Evolutionary conservation across 1,140 invertebrate genomes (phyloP), one percentile per base, ranked within the genome.

Genomic region (Theocolax elegans): DNA sequence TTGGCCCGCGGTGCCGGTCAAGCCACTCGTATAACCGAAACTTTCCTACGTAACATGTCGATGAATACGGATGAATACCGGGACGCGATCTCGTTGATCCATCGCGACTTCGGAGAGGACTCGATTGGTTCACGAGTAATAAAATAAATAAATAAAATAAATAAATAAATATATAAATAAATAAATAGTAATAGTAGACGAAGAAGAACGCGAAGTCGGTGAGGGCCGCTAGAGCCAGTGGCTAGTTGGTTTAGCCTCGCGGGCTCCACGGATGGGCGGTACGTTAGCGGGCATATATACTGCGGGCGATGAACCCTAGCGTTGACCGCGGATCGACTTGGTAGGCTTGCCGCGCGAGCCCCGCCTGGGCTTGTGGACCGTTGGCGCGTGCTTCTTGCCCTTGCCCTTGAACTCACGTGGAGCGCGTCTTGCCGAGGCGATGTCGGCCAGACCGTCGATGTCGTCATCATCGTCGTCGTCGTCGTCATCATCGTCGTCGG

Each of bases 401-500:
- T 42, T 38, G 49, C 29, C 15, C 69, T 71, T 71, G 42, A 59
- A 63, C 63, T 65, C 62, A 53, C 63, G 69, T 60, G 58, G 27
- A 13, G 49, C 62, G 6, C 85, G 79, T 75, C 89, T 89, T 72
- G 90, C 89, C 80, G 89, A 89, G 77, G 90, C 90, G 79, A 92
- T 90, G 78, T 92, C 89, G 63, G 87, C 87, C 72, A 89, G 87
- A 72, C 87, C 87, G 62, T 89, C 85, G 76, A 89, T 88, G 67
- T 90, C 91, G 9, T 92, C 91, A 13, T 92, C 92, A 12, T 93
- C 92, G 35, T 91, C 91, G 9, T 92, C 91, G 12, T 92, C 91
- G 15, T 92, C 92, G 29, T 91, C 91, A 25, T 90, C 90, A 23
- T 91, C 81, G 35, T 81, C 80, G 10, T 80, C 82, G 17, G 83